Percentiles rank a stretch among this genome's conserved stretches.
Conservation (phyloP, 1,140 invertebrate genomes). For the Drosophila ananassae region DNA sequence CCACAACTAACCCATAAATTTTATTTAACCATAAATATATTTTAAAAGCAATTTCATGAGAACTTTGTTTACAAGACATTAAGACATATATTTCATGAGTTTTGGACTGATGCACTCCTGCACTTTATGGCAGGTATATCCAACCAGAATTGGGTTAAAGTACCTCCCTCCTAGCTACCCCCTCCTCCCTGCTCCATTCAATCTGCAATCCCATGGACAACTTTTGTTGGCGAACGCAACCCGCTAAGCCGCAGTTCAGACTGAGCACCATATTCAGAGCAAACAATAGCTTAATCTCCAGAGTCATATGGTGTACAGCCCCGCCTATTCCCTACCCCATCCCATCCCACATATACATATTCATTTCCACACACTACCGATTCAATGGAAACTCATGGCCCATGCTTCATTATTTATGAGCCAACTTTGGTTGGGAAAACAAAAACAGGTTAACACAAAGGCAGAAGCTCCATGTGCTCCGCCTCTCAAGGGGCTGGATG, state of each 20-base stretch:
- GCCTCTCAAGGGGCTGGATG: conserved; percentile 11
- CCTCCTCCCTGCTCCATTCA: background rate
- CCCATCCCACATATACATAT: conserved; percentile 10
- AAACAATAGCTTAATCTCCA: conserved; percentile 81
- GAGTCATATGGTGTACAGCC: conserved; percentile 69
- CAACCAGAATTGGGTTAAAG: conserved; percentile 42
- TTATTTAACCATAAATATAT: background rate
- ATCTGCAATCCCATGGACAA: conserved; percentile 26
- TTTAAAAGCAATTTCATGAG: background rate
- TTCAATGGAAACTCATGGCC: conserved; percentile 75
- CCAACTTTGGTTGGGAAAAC: conserved; percentile 63
- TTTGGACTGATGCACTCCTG: conserved; percentile 8
- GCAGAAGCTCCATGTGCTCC: conserved; percentile 15
- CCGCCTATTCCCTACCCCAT: conserved; percentile 14
- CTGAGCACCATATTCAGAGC: conserved; percentile 55
- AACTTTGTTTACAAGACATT: background rate
- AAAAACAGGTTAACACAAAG: conserved; percentile 56
- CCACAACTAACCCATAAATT: background rate
- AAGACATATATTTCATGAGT: background rate
- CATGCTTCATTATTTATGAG: conserved; percentile 72
- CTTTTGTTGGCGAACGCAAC: conserved; percentile 61
- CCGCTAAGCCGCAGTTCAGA: conserved; percentile 72
- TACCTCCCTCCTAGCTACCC: background rate
- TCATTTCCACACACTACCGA: conserved; percentile 53
- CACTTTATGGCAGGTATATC: conserved; percentile 11